Conservation (phyloP, 2,113 vertebrate genomes). For the Ornithorhynchus anatinus region DNA sequence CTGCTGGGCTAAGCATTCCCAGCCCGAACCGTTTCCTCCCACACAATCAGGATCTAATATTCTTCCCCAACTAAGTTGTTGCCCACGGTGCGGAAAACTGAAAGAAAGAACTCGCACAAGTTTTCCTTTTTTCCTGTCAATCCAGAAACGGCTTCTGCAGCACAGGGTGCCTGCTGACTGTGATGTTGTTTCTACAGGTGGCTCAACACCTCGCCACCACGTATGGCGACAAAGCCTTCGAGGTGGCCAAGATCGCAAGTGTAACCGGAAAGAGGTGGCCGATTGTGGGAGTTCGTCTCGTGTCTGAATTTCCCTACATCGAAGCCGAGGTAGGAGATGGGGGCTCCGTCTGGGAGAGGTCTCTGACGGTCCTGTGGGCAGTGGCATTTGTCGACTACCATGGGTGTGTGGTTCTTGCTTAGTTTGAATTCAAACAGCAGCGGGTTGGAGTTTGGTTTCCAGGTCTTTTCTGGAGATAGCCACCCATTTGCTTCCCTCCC, state of each 20-base stretch:
- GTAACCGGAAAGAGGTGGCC: constrained; percentile 94
- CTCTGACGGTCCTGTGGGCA: not conserved
- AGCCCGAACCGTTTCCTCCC: constrained; percentile 28
- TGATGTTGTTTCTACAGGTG: constrained; percentile 71
- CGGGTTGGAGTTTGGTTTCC: too few relatives aligned
- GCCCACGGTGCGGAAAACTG: not conserved
- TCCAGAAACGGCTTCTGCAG: not conserved
- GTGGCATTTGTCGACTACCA: too few relatives aligned
- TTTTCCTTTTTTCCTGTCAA: constrained; percentile 2
- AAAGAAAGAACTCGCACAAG: not conserved
- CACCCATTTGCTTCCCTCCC: too few relatives aligned
- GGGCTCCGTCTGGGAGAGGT: fast-evolving
- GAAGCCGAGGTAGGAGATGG: constrained; percentile 87
- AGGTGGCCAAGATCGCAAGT: constrained; percentile 86
- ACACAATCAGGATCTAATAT: constrained; percentile 9
- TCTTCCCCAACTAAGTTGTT: constrained; percentile 27
- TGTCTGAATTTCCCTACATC: constrained; percentile 97
- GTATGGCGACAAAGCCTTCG: constrained; percentile 82
- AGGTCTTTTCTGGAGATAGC: too few relatives aligned
- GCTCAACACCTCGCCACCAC: constrained; percentile 84
- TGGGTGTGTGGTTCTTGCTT: too few relatives aligned
- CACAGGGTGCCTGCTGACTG: not conserved
- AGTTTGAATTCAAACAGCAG: too few relatives aligned
- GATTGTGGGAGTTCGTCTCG: constrained; percentile 91
- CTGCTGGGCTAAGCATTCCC: constrained; percentile 43